Evolutionary conservation across 2,888 invertebrate genomes (phyloP), one percentile per base, ranked within the genome.

Genomic region (Pinctada fucata): DNA sequence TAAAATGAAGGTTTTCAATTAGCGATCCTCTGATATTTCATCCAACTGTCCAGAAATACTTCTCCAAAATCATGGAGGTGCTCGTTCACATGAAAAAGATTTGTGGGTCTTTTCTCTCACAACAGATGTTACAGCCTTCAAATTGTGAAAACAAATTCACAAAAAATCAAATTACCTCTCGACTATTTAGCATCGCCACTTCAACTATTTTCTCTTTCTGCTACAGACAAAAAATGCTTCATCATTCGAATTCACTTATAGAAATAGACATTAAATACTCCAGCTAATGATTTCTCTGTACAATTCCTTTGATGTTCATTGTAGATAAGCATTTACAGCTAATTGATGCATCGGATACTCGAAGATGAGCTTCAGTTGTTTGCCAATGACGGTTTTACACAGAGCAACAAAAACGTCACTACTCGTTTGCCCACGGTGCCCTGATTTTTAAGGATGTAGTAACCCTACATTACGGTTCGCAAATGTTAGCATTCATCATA

Each of bases 1-100:
- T 67, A 67, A 31, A 31, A 6, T 52, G 49, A 16, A 52, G 71
- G 51, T 50, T 69, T 71, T 71, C 31, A 71, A 71, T 71, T 71
- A 71, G 6, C 50, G 52, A 16, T 5, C 16, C 52, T 71, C 3
- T 8, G 4, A 71, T 71, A 51, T 52, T 31, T n/a, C 6, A 50
- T 51, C 16, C 52, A 71, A 71, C 71, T 71, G 71, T 51, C 71
- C 52, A 52, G 31, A 71, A 52, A 16, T 71, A 51, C 52, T 51
- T 31, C 31, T 31, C 31, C 31, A 31, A 31, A 31, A 31, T 31
- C 16, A 16, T 45, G 47, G 58, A 68, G 47, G 13, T 68, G 47
- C 68, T 68, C 47, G 16, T 68, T 47, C n/a, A 16, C 16, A 16
- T 16, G 65, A 4, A 10, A 65, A 65, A 65, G n/a, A 65, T 65